Evolutionary conservation across 2,797 vertebrate species (phyloP).

Genomic region (Atherinosoma microstoma): DNA sequence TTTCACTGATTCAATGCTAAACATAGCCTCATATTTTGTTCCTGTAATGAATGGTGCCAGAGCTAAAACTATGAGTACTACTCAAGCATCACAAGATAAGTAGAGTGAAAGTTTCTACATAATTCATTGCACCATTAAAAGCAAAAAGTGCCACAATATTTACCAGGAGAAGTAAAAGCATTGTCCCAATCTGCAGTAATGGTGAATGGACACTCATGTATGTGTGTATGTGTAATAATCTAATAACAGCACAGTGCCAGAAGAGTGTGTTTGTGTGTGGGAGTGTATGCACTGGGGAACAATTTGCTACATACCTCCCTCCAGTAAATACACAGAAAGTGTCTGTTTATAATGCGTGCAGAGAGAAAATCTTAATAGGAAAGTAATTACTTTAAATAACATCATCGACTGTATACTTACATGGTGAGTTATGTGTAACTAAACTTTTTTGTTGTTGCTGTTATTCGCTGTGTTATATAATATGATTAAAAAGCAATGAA

Average conservation of each 20-base stretch:
- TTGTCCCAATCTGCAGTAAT: constrained; percentile 63
- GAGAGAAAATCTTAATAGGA: constrained; percentile 58
- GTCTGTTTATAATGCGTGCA: constrained; percentile 47
- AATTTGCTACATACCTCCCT: constrained; percentile 64
- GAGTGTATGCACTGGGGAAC: constrained; percentile 63
- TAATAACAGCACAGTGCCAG: constrained; percentile 62
- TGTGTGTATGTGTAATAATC: constrained; percentile 68
- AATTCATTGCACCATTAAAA: constrained; percentile 58
- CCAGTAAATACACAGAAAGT: constrained; percentile 62
- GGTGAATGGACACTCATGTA: constrained; percentile 69
- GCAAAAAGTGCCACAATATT: constrained; percentile 50
- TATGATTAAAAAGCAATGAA: constrained; percentile 29
- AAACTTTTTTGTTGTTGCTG: background rate
- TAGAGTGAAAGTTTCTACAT: constrained; percentile 44
- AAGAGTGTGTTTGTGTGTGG: constrained; percentile 60
- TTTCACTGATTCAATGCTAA: background rate
- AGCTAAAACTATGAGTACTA: constrained; percentile 21
- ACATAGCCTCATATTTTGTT: constrained; percentile 12
- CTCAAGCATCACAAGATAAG: constrained; percentile 33
- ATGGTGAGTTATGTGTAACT: constrained; percentile 9
- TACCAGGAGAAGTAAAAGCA: constrained; percentile 57
- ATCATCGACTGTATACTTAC: constrained; percentile 18
- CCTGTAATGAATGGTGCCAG: background rate
- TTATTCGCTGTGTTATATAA: constrained; percentile 12
- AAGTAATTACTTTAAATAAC: constrained; percentile 54